These are phyloP conservation scores for Tetrapedia diversipes DNA, from an alignment of 2,888 invertebrate species.

Conservation along the genomic window DNA sequence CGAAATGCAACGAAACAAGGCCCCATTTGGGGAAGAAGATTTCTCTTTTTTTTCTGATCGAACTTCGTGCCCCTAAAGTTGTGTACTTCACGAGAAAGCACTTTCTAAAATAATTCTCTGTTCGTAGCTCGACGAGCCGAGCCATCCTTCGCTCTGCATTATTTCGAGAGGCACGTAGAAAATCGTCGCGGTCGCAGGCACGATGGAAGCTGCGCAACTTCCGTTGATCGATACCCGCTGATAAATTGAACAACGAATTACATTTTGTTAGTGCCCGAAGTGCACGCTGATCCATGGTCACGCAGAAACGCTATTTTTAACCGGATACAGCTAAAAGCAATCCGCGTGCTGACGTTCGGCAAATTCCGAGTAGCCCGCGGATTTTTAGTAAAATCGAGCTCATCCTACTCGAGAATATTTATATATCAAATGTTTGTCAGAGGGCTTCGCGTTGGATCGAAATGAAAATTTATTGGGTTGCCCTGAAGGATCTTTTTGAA, in stretches of 20 bases:
- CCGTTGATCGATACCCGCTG: background rate
- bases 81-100: slow-evolving; percentile 29
- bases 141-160: slow-evolving; percentile 17
- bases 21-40: slow-evolving; percentile 19
- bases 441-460: slow-evolving; percentile 5
- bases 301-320: background rate
- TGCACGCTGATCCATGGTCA: background rate
- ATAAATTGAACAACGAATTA: background rate
- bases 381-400: slow-evolving; percentile 7
- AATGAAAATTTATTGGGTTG: slow-evolving; percentile 42
- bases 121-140: background rate
- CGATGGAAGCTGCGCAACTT: background rate
- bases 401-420: background rate
- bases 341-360: background rate
- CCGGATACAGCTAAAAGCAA: background rate
- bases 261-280: background rate
- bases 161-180: slow-evolving; percentile 14
- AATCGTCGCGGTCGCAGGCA: background rate
- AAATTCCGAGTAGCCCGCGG: background rate
- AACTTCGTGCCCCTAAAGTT: slow-evolving; percentile 24
- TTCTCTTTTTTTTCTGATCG: slow-evolving; percentile 30
- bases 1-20: slow-evolving; percentile 14
- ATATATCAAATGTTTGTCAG: slow-evolving; percentile 7
- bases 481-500: too few species aligned
- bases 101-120: slow-evolving; percentile 44